These are phyloP conservation scores for Fabriciana adippe DNA, from an alignment of 2,888 invertebrate genomes.

Conservation along the genomic window DNA sequence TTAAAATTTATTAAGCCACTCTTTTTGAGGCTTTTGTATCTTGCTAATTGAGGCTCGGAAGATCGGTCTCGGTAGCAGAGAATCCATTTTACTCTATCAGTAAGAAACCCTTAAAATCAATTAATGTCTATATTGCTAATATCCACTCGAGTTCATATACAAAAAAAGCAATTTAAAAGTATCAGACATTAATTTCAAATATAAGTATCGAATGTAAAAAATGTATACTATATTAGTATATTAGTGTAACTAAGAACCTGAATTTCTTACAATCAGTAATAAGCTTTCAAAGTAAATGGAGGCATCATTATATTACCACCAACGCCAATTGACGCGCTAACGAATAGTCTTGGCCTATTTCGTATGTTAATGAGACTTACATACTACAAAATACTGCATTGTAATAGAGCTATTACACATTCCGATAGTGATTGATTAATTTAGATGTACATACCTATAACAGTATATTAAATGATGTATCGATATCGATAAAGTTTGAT, in stretches of 20 bases:
- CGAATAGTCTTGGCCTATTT: constrained; percentile 45
- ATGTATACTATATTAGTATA: background rate
- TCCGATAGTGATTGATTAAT: constrained; percentile 66
- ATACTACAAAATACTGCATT: constrained; percentile 58
- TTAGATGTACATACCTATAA: constrained; percentile 48
- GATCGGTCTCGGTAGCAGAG: too few relatives aligned
- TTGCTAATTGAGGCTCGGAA: too few relatives aligned
- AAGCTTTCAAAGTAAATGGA: constrained; percentile 32
- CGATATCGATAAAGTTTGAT: constrained; percentile 39
- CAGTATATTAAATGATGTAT: constrained; percentile 52
- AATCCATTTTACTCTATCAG: too few relatives aligned
- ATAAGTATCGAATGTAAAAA: too few relatives aligned
- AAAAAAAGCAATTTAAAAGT: too few relatives aligned
- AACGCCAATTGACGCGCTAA: constrained; percentile 36
- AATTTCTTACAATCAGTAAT: constrained; percentile 22
- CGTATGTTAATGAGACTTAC: constrained; percentile 67
- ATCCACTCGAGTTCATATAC: too few relatives aligned
- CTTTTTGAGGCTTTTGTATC: too few relatives aligned
- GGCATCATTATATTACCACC: constrained; percentile 40
- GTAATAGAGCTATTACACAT: constrained; percentile 62
- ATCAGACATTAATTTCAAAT: too few relatives aligned
- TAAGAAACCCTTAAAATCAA: too few relatives aligned
- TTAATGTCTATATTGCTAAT: too few relatives aligned
- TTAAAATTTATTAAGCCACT: too few relatives aligned
- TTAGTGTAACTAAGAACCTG: background rate